Percentiles rank a stretch among this genome's conserved stretches.
Evolutionary conservation across 2,113 vertebrate species (phyloP).

Genomic region (Spermophilus dauricus): DNA sequence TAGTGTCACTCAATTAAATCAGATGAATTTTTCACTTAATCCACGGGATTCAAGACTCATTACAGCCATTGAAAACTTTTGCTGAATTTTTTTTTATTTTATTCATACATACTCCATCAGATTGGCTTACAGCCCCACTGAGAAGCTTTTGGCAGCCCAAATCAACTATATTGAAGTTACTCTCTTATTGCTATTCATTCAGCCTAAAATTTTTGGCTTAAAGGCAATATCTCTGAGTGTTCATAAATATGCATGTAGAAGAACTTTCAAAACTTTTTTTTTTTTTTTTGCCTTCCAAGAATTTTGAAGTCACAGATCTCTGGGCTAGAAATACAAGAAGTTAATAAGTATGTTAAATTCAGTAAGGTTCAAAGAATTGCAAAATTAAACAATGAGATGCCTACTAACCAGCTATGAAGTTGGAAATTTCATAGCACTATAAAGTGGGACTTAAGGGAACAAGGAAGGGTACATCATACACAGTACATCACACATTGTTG

Average conservation of each 20-base stretch:
- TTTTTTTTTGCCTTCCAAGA: constrained; percentile 22
- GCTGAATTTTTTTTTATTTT: constrained; percentile 23
- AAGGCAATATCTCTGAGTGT: constrained; percentile 61
- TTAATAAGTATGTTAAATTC: constrained; percentile 29
- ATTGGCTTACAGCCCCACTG: constrained; percentile 32
- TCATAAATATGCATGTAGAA: constrained; percentile 64
- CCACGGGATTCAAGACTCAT: constrained; percentile 60
- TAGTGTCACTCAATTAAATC: constrained; percentile 76
- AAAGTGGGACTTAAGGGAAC: not conserved
- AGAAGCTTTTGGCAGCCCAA: constrained; percentile 28
- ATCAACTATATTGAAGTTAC: constrained; percentile 59
- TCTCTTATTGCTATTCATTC: constrained; percentile 66
- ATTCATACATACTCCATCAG: constrained; percentile 26
- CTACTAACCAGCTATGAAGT: not conserved
- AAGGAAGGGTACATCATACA: not conserved
- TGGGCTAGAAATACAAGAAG: constrained; percentile 52
- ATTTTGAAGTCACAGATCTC: constrained; percentile 56
- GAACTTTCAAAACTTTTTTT: constrained; percentile 65
- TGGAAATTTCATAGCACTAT: not conserved
- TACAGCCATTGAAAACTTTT: constrained; percentile 74
- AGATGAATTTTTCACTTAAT: constrained; percentile 73
- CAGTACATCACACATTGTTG: not conserved
- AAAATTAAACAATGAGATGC: not conserved
- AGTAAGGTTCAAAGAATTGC: not conserved
- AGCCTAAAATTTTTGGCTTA: constrained; percentile 29